Conservation (phyloP, 2,113 vertebrate species). For the Bubo scandiacus region DNA sequence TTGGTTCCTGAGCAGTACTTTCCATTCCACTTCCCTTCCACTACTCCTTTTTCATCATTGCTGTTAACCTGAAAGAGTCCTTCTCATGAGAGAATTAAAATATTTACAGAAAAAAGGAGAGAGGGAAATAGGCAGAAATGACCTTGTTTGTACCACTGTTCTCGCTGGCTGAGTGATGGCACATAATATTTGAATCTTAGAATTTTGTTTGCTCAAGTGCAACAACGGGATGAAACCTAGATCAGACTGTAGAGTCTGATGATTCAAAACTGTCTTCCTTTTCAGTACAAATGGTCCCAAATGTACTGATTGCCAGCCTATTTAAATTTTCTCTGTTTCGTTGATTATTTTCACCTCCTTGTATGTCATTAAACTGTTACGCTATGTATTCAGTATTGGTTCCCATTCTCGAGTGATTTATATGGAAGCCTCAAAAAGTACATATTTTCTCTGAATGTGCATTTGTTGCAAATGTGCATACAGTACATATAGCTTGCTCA, state of each 20-base stretch:
- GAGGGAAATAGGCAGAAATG: background rate
- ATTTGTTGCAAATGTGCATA: background rate
- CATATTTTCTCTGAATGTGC: background rate
- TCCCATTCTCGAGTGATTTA: background rate
- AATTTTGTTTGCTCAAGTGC: background rate
- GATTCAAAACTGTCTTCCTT: background rate
- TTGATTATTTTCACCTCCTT: background rate
- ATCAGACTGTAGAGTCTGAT: background rate
- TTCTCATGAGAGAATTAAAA: background rate
- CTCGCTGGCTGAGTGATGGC: background rate
- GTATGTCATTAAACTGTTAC: background rate
- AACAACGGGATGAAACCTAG: background rate
- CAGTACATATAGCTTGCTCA: background rate
- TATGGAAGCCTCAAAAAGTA: background rate
- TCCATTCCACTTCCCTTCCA: conserved; percentile 74
- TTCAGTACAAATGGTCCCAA: background rate
- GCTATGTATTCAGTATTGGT: background rate
- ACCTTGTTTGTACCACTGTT: background rate
- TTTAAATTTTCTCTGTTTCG: background rate
- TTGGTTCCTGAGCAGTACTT: conserved; percentile 21
- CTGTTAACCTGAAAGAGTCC: conserved; percentile 78
- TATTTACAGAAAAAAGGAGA: background rate
- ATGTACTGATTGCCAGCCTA: background rate
- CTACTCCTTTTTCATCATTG: conserved; percentile 81
- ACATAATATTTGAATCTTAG: background rate